Base-by-base conservation (phyloP, 2,888 invertebrate species). In the Gortyna flavago region DNA sequence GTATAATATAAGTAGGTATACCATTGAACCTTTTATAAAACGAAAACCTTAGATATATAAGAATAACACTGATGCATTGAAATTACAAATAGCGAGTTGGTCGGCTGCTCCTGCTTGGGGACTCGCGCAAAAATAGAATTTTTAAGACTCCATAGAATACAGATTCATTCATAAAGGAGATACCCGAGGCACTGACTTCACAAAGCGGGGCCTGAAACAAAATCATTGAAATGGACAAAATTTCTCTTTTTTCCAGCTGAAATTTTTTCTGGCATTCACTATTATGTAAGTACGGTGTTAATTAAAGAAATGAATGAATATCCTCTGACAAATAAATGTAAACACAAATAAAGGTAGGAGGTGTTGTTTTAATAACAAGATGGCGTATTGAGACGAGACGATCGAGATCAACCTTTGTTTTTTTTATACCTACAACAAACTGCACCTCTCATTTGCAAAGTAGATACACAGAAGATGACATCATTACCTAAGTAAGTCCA, bases 111-210 rank as follows among this genome's bases (percentile, higher is more conserved):
- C 48, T 29, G 65, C 59, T 29, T n/a, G 25, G 59, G 69, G 69
- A 59, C 32, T 18, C 44, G 35, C 48, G 29, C 51, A 48, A 84
- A 54, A 72, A 79, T 66, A 84, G 68, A 84, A 66, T 80, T 68
- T 80, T 83, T 83, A 71, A 71, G 68, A 78, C 79, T 84, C 84
- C 44, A 69, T 72, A 79, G 72, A 72, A 79, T 79, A 84, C 79
- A 84, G 29, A 79, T 68, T 67, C 59, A 81, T 81, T 84, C 80
- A 69, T 79, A 72, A 83, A 83, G 38, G 21, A 69, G 25, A 66
- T 68, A 18, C 72, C 54, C 48, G 54, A 38, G 68, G 44, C 68
- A 25, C 18, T n/a, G 44, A 62, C 57, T 38, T 32, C 48, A 59
- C 64, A 84, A 72, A 79, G 48, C 38, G 44, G 16, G 38, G 16